Evolutionary conservation across 1,140 invertebrate species (phyloP), one percentile per base, ranked within the genome.

Genomic region (Sesamia nonagrioides): DNA sequence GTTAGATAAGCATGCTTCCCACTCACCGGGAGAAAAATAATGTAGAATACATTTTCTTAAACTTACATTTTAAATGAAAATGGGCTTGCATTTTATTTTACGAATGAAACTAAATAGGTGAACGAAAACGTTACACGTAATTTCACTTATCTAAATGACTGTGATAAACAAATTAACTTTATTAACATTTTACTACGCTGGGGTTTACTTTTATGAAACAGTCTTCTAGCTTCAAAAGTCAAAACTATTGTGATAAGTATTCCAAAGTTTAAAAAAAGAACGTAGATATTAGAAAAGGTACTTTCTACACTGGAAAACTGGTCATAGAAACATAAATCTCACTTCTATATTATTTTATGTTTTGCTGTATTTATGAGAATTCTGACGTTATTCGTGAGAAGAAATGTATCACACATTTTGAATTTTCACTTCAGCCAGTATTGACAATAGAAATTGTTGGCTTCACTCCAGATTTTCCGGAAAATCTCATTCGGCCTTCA

Each of bases 381-480:
- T 15, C 15, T n/a, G 15, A 5, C 11, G 2, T n/a, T n/a, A 50
- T 50, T n/a, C n/a, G n/a, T 50, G 13, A 50, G 45, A 13, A 50
- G 45, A 11, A 42, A 42, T 17, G 21, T 17, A 21, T 37, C 17
- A 40, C 37, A 58, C 56, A 68, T 77, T 81, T 66, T 13, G 71
- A 63, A 80, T 80, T 60, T 77, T 72, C 56, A 27, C 15, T 33
- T 7, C 40, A 42, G 40, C 35, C 27, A 9, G 18, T 75, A 74
- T 72, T 68, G 74, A 72, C 73, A 72, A 63, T 63, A 63, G 15
- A 66, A 21, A 80, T 54, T 50, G 45, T 74, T 81, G 79, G 79
- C 79, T 58, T n/a, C 37, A 66, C 6, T 77, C 79, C 79, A 81
- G 58, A 5, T 69, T 77, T 77, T 48, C 68, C 63, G 74, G 58